Percentiles rank a stretch among this genome's conserved stretches.
Conservation (phyloP, 2,888 invertebrate genomes). For the Apamea sordens region DNA sequence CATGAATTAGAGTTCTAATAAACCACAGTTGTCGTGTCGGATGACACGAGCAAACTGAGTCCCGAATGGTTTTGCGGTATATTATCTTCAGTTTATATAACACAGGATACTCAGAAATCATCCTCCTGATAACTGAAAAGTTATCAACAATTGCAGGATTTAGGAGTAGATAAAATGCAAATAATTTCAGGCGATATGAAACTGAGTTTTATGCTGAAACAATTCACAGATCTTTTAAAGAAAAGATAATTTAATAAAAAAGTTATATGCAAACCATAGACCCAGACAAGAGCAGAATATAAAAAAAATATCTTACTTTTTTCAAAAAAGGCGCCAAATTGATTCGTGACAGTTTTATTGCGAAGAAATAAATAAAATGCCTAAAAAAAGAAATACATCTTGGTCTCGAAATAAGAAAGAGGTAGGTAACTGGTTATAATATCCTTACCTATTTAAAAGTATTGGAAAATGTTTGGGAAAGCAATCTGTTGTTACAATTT, state of each 20-base stretch:
- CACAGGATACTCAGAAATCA: slow-evolving; percentile 78
- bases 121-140: slow-evolving; percentile 74
- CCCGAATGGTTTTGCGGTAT: slow-evolving; percentile 68
- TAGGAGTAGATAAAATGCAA: slow-evolving; percentile 55
- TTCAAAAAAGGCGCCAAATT: slow-evolving; percentile 34
- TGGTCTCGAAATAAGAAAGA: slow-evolving; percentile 45
- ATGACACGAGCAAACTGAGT: slow-evolving; percentile 80
- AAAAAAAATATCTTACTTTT: neutral
- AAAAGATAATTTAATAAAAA: neutral
- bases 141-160: slow-evolving; percentile 72
- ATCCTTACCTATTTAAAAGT: neutral
- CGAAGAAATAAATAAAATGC: slow-evolving; percentile 38
- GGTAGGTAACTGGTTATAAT: slow-evolving; percentile 15
- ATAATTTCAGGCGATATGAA: slow-evolving; percentile 47
- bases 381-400: slow-evolving; percentile 34
- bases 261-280: neutral
- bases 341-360: neutral
- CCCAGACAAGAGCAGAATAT: neutral
- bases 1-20: slow-evolving; percentile 68
- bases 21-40: slow-evolving; percentile 73
- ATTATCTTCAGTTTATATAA: slow-evolving; percentile 76
- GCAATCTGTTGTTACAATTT: neutral
- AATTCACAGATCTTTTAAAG: neutral
- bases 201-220: slow-evolving; percentile 54
- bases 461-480: neutral